Evolutionary conservation across 1,140 invertebrate species (phyloP).

Genomic region (Drosophila watanabei): DNA sequence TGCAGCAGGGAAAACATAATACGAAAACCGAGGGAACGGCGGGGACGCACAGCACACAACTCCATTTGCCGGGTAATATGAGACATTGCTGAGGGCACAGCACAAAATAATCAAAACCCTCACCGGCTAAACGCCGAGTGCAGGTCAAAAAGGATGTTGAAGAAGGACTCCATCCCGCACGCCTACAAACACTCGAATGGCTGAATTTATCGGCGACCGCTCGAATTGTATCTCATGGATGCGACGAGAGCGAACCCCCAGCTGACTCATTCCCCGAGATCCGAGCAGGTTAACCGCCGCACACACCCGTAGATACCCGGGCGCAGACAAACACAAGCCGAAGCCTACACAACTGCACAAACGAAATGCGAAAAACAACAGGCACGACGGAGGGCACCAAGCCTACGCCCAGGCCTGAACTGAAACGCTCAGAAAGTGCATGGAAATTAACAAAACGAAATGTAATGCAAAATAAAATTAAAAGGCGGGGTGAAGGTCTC

Average conservation of each 20-base stretch:
- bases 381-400: conserved; percentile 1
- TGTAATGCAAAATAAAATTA: conserved; percentile 30
- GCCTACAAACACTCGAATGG: conserved; percentile 23
- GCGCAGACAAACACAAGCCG: conserved; percentile 24
- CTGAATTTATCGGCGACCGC: conserved; percentile 7
- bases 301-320: conserved; percentile 19
- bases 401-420: conserved; percentile 38
- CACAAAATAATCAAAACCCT: conserved; percentile 47
- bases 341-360: conserved; percentile 50
- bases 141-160: conserved; percentile 40
- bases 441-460: conserved; percentile 53
- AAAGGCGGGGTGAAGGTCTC: background rate
- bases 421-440: conserved; percentile 48
- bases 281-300: conserved; percentile 48
- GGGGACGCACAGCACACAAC: background rate
- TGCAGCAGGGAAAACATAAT: conserved; percentile 9
- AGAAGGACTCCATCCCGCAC: conserved; percentile 17
- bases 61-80: conserved; percentile 36
- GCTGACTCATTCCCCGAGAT: conserved; percentile 44
- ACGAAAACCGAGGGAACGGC: background rate
- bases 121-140: conserved; percentile 46
- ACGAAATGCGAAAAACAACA: conserved; percentile 45
- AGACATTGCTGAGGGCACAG: conserved; percentile 45
- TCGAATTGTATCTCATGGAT: conserved; percentile 54
- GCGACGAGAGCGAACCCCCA: conserved; percentile 25